A percentile compares a stretch with the other conserved stretches of the same genome.
Evolutionary conservation across 2,113 vertebrate species (phyloP).

Genomic region (Thinocorus orbignyianus): DNA sequence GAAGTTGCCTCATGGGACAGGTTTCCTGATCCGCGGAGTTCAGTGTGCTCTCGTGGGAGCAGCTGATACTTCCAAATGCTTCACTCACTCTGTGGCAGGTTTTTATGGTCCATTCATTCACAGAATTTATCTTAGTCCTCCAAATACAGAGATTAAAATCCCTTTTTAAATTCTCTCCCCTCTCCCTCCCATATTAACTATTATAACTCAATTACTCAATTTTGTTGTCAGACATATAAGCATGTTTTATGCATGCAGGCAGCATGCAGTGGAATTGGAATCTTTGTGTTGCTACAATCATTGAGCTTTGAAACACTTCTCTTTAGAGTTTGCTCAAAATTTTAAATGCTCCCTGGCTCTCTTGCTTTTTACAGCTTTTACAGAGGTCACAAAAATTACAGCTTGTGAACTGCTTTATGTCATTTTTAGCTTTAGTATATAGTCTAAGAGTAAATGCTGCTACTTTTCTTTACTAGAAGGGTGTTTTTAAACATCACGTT

Average conservation of each 20-base stretch:
- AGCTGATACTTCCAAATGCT: neutral
- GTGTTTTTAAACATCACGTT: neutral
- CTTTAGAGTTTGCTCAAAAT: neutral
- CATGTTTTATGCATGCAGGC: neutral
- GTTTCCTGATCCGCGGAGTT: neutral
- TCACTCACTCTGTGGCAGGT: neutral
- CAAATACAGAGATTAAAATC: neutral
- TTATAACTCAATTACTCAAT: neutral
- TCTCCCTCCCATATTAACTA: neutral
- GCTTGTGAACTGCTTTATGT: neutral
- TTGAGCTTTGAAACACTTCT: neutral
- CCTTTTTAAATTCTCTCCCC: neutral
- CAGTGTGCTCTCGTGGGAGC: neutral
- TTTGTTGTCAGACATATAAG: neutral
- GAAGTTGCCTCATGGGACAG: conserved; percentile 10
- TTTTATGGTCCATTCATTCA: neutral
- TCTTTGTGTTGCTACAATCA: neutral
- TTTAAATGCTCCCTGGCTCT: neutral
- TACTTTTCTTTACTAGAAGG: neutral
- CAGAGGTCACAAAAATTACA: neutral
- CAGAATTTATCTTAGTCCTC: neutral
- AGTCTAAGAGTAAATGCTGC: neutral
- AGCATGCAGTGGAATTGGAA: neutral
- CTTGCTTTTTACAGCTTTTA: neutral
- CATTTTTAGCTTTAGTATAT: neutral